Evolutionary conservation across 30 jellyfish, hydroid and myxozoan genomes (phyloP).

Genomic region (Pelagia noctiluca): DNA sequence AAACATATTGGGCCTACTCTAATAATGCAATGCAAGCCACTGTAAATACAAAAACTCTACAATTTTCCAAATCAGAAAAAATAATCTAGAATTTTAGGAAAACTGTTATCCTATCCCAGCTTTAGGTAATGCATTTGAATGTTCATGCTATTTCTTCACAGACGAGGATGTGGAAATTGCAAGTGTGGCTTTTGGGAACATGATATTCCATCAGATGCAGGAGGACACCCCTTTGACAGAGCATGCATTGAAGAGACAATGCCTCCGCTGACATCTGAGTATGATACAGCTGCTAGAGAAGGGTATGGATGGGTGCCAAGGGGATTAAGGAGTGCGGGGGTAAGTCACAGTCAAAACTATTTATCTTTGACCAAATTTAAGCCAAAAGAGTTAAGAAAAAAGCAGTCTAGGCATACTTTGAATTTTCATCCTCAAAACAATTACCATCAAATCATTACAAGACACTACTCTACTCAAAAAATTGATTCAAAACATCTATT

Average conservation of each 20-base stretch:
- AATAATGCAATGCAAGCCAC: background rate
- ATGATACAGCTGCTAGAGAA: slow-evolving; percentile 88
- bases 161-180: slow-evolving; percentile 98
- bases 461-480: no score
- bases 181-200: slow-evolving; percentile 97
- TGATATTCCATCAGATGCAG: slow-evolving; percentile 83
- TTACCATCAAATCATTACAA: no score
- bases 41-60: background rate
- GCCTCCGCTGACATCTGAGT: slow-evolving; percentile 94
- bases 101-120: background rate
- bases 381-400: background rate
- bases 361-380: background rate
- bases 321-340: slow-evolving; percentile 90
- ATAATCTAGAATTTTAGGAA: background rate
- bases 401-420: no score
- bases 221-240: slow-evolving; percentile 86
- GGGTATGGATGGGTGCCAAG: slow-evolving; percentile 98
- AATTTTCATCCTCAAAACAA: no score
- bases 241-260: slow-evolving; percentile 80
- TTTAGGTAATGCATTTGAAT: background rate
- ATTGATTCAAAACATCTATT: no score
- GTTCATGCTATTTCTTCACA: background rate
- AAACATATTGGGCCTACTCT: background rate
- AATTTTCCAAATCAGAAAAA: background rate
- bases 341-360: slow-evolving; percentile 11